phyloP scores from a whole-genome alignment of 2,888 invertebrate genomes.

The Agrotis puta region DNA sequence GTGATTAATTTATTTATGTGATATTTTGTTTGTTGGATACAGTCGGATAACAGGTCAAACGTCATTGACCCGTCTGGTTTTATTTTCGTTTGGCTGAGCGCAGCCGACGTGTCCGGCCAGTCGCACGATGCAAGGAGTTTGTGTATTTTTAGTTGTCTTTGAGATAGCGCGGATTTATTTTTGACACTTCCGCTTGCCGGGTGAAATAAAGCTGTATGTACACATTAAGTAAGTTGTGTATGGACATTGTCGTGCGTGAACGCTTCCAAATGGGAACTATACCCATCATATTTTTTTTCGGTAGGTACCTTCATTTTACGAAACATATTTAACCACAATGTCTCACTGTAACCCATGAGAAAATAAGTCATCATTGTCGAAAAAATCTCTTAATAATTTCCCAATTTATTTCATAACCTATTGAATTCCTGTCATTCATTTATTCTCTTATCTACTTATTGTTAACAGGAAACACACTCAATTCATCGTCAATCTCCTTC shows the following conservation, averaged over 20 bases:
- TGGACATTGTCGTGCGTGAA: background rate
- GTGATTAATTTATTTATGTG: constrained; percentile 66
- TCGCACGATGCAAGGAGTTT: constrained; percentile 80
- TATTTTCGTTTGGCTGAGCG: constrained; percentile 81
- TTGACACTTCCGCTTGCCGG: constrained; percentile 32
- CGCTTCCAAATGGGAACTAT: too few species aligned
- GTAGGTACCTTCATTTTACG: too few species aligned
- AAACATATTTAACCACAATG: too few species aligned
- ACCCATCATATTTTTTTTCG: too few species aligned
- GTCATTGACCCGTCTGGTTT: constrained; percentile 84
- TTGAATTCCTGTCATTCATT: background rate
- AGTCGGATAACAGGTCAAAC: constrained; percentile 79
- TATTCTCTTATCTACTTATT: background rate
- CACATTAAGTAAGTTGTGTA: constrained; percentile 1
- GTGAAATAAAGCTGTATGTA: constrained; percentile 29
- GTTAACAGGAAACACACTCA: constrained; percentile 16
- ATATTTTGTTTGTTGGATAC: constrained; percentile 76
- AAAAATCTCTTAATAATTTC: background rate
- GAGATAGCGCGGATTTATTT: constrained; percentile 66
- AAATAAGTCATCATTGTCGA: too few species aligned
- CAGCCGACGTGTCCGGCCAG: constrained; percentile 80
- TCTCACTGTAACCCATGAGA: background rate
- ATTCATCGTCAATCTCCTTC: constrained; percentile 22
- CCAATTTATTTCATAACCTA: background rate
- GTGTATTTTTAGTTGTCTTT: constrained; percentile 74